These are phyloP conservation scores for Acrocephalus arundinaceus DNA, from an alignment of 2,113 vertebrate species.

Conservation along the genomic window DNA sequence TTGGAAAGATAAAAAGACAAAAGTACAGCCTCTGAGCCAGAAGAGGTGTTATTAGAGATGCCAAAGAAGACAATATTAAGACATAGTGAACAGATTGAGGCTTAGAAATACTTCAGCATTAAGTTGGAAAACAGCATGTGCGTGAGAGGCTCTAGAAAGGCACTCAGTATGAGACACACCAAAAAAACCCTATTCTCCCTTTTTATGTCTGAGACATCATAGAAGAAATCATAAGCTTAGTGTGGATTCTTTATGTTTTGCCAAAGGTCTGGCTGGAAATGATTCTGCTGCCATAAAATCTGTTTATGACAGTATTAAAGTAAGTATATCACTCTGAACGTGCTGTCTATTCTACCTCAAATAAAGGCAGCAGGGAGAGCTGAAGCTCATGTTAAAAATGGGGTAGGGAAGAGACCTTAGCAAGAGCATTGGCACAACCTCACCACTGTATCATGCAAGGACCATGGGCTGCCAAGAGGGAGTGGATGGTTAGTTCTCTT, in stretches of 20 bases:
- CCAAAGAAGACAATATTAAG: neutral
- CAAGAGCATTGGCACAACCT: neutral
- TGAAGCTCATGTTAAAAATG: neutral
- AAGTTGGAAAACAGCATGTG: neutral
- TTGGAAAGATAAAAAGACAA: neutral
- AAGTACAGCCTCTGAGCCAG: neutral
- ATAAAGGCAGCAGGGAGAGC: neutral
- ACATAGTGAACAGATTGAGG: neutral
- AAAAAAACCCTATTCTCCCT: neutral
- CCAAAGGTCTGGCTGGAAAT: constrained; percentile 48
- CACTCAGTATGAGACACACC: neutral
- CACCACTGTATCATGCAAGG: neutral
- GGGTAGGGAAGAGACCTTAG: neutral
- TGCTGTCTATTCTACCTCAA: neutral
- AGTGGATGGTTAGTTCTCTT: neutral
- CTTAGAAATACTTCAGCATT: neutral
- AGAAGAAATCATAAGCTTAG: constrained; percentile 37
- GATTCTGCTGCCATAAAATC: constrained; percentile 39
- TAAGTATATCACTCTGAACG: constrained; percentile 23
- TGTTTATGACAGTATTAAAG: constrained; percentile 46
- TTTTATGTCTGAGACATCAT: constrained; percentile 29
- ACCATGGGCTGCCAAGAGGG: neutral
- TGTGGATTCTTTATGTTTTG: constrained; percentile 51
- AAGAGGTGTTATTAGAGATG: neutral
- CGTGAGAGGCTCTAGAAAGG: neutral